phyloP scores from a whole-genome alignment of 2,113 vertebrate genomes.

The Perca fluviatilis region DNA sequence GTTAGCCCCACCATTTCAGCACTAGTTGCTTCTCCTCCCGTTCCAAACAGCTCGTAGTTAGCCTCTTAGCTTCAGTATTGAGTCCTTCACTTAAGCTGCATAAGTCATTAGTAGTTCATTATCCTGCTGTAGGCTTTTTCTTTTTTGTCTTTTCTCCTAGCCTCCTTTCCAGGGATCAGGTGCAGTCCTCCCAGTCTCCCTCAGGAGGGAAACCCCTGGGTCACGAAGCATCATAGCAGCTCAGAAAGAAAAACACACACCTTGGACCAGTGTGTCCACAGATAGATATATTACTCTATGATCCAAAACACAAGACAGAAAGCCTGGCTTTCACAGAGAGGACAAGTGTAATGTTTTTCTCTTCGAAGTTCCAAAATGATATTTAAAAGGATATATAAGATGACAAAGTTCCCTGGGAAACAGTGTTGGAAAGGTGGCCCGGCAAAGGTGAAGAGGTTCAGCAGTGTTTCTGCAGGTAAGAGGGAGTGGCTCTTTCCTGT shows the following conservation, averaged over 20 bases:
- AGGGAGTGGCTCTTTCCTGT: slow-evolving; percentile 40
- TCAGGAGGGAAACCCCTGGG: slow-evolving; percentile 31
- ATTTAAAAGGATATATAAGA: not conserved
- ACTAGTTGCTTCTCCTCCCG: slow-evolving; percentile 10
- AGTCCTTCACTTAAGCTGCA: not conserved
- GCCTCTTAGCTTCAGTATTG: slow-evolving; percentile 2
- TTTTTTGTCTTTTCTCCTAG: slow-evolving; percentile 1
- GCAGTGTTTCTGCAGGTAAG: slow-evolving; percentile 4
- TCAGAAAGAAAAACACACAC: slow-evolving; percentile 24
- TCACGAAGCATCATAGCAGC: slow-evolving; percentile 15
- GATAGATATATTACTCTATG: not conserved
- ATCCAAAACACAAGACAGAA: not conserved
- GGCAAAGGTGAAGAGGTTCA: slow-evolving; percentile 35
- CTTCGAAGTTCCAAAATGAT: not conserved
- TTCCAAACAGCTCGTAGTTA: slow-evolving; percentile 31
- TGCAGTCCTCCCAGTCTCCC: slow-evolving; percentile 33
- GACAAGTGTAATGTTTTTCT: not conserved
- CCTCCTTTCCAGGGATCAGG: slow-evolving; percentile 57
- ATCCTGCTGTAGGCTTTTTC: not conserved
- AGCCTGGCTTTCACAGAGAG: not conserved
- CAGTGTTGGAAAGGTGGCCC: slow-evolving; percentile 8
- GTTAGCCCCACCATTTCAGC: slow-evolving; percentile 49
- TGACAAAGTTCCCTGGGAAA: not conserved
- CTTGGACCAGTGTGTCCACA: slow-evolving; percentile 9
- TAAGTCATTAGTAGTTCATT: not conserved